Evolutionary conservation across 2,888 invertebrate species (phyloP).

Genomic region (Yponomeuta malinellus): DNA sequence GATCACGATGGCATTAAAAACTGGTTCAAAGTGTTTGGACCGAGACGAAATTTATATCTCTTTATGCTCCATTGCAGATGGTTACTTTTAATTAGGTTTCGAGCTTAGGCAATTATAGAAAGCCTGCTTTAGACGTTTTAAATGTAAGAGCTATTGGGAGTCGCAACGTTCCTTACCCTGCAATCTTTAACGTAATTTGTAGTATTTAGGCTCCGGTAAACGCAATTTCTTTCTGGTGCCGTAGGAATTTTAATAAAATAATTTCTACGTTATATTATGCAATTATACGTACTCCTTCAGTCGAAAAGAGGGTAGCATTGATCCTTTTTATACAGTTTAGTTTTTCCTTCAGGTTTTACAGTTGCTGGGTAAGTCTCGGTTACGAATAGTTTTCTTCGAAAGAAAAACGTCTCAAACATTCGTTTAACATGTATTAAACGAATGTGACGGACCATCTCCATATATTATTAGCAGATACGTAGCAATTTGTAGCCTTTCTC

Average conservation of each 20-base stretch:
- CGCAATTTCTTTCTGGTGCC: too few relatives aligned
- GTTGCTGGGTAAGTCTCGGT: too few relatives aligned
- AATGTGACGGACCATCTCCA: not conserved
- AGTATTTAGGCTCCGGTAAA: not conserved
- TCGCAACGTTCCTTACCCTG: not conserved
- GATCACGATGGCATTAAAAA: conserved; percentile 17
- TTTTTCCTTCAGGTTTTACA: too few relatives aligned
- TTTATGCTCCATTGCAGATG: not conserved
- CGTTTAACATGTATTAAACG: too few relatives aligned
- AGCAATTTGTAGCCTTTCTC: not conserved
- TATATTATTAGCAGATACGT: not conserved
- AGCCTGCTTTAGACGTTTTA: not conserved
- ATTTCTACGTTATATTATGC: too few relatives aligned
- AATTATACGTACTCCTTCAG: too few relatives aligned
- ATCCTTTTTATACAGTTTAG: too few relatives aligned
- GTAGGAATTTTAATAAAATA: too few relatives aligned
- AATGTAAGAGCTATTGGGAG: not conserved
- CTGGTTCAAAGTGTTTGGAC: conserved; percentile 14
- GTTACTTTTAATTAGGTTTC: conserved; percentile 2
- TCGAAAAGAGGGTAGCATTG: too few relatives aligned
- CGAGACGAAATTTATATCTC: conserved; percentile 11
- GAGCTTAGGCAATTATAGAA: not conserved
- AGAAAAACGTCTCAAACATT: too few relatives aligned
- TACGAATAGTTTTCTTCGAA: too few relatives aligned
- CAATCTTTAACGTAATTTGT: not conserved